Evolutionary conservation across 2,888 invertebrate species (phyloP).

Genomic region (Hirtodrosophila cameraria): DNA sequence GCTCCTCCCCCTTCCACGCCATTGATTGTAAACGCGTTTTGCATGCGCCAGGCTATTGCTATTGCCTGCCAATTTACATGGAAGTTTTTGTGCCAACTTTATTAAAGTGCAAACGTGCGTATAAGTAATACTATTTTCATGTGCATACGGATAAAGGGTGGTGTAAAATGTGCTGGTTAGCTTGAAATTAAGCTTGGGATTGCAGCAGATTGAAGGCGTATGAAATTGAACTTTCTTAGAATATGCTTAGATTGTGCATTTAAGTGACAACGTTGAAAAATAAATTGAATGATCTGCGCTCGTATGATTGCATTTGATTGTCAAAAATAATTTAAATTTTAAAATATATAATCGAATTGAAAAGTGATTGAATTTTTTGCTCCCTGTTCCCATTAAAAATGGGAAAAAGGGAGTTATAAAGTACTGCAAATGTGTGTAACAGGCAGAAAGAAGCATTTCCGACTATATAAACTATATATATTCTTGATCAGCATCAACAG

Average conservation of each 20-base stretch:
- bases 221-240: slow-evolving; percentile 23
- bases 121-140: slow-evolving; percentile 47
- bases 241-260: slow-evolving; percentile 23
- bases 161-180: slow-evolving; percentile 10
- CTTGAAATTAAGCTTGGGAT: slow-evolving; percentile 36
- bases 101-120: slow-evolving; percentile 61
- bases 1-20: neutral
- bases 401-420: too few relatives aligned
- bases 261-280: slow-evolving; percentile 12
- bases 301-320: slow-evolving; percentile 14
- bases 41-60: slow-evolving; percentile 32
- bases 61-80: slow-evolving; percentile 45
- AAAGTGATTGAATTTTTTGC: slow-evolving; percentile 31
- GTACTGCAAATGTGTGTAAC: too few relatives aligned
- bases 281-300: slow-evolving; percentile 14
- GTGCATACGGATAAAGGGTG: slow-evolving; percentile 17
- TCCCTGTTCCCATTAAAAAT: too few relatives aligned
- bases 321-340: slow-evolving; percentile 32
- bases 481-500: too few relatives aligned
- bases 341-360: slow-evolving; percentile 12
- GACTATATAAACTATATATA: too few relatives aligned
- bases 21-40: slow-evolving; percentile 37
- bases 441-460: too few relatives aligned
- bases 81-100: slow-evolving; percentile 32
- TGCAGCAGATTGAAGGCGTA: slow-evolving; percentile 31